phyloP scores from a whole-genome alignment of 2,888 invertebrate genomes.

The Pyrrhia umbra region DNA sequence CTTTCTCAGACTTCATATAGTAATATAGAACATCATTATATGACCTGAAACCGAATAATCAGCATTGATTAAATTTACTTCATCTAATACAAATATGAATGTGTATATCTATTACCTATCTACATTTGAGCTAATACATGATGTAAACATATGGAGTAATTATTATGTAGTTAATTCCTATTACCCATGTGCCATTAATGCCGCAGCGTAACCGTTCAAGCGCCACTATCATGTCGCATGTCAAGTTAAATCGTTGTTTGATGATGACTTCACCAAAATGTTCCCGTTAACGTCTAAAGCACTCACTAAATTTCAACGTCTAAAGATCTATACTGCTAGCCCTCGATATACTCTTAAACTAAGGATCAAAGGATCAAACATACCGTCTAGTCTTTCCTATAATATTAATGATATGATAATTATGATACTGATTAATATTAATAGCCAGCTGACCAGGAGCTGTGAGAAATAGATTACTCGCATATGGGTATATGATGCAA shows the following conservation, averaged over 20 bases:
- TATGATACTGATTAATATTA: constrained; percentile 14
- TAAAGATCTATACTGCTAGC: neutral
- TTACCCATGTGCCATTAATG: neutral
- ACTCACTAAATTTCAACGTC: neutral
- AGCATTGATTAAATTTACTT: too few relatives aligned
- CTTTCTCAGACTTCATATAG: constrained; percentile 91
- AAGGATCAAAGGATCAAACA: neutral
- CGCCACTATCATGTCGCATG: neutral
- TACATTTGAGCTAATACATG: neutral
- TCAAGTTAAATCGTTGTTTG: neutral
- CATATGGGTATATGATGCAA: constrained; percentile 11
- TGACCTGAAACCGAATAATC: constrained; percentile 81
- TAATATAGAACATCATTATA: constrained; percentile 91
- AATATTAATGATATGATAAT: neutral
- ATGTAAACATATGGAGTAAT: neutral
- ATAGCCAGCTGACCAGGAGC: neutral
- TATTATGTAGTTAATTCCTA: neutral
- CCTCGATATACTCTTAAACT: neutral
- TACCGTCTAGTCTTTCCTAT: neutral
- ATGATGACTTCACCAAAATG: neutral
- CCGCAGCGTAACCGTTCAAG: neutral
- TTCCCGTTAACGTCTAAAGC: neutral
- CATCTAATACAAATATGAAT: neutral
- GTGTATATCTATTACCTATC: neutral
- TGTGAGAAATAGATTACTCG: constrained; percentile 15